phyloP scores from a whole-genome alignment of 2,113 vertebrate species.

The Uropsilus gracilis region DNA sequence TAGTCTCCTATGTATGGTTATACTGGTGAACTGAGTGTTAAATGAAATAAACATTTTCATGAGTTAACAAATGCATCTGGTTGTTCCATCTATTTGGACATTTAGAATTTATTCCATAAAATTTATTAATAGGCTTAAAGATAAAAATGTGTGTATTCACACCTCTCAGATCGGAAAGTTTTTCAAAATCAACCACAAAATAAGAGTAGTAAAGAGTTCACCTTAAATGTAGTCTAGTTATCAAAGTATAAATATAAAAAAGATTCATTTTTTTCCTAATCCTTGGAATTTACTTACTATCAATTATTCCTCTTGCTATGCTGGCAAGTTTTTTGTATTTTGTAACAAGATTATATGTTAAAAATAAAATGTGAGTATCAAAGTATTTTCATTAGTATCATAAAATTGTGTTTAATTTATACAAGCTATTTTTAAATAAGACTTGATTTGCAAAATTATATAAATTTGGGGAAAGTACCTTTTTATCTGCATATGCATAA shows the following conservation, averaged over 20 bases:
- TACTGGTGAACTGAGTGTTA: neutral
- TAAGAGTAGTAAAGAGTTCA: neutral
- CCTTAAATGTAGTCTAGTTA: neutral
- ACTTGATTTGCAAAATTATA: no score
- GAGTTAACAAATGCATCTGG: neutral
- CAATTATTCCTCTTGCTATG: neutral
- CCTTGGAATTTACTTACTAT: neutral
- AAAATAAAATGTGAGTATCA: slow-evolving; percentile 2
- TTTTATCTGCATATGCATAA: no score
- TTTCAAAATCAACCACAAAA: neutral
- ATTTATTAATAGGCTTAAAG: neutral
- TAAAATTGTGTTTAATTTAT: neutral
- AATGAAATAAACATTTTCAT: neutral
- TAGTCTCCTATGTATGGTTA: neutral
- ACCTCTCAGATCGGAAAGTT: neutral
- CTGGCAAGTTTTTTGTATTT: neutral
- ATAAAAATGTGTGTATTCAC: neutral
- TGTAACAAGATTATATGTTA: neutral
- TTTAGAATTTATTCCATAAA: neutral
- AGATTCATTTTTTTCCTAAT: neutral
- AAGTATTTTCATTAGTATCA: neutral
- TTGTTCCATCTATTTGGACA: neutral
- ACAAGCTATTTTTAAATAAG: neutral
- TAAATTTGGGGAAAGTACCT: no score
- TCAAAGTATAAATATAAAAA: neutral